Conservation (phyloP, 2,113 vertebrate genomes). For the Emydocephalus ijimae region DNA sequence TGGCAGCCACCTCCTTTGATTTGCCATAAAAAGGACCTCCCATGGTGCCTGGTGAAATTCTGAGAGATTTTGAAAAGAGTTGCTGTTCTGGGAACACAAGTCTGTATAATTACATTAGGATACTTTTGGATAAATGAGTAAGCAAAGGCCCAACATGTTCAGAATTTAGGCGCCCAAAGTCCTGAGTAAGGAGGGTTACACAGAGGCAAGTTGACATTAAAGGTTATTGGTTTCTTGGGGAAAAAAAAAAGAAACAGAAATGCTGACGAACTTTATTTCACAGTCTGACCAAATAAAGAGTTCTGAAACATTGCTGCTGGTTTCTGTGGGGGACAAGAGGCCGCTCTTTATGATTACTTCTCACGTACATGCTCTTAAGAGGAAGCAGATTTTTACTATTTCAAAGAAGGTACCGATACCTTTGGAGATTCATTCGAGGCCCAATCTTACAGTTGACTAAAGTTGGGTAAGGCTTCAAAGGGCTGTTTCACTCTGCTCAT, state of each 20-base stretch:
- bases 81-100: not conserved
- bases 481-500: not conserved
- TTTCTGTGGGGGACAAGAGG: not conserved
- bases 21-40: conserved; percentile 55
- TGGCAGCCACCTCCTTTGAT: conserved; percentile 41
- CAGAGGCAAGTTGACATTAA: not conserved
- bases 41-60: conserved; percentile 45
- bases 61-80: conserved; percentile 28
- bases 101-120: conserved; percentile 5
- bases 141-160: not conserved
- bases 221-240: conserved; percentile 2
- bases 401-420: too few species aligned
- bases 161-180: not conserved
- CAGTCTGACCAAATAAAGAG: not conserved
- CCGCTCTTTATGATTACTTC: not conserved
- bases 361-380: not conserved
- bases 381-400: not conserved
- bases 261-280: conserved; percentile 28
- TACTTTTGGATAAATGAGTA: not conserved
- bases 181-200: conserved; percentile 1
- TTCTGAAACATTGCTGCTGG: not conserved
- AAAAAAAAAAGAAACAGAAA: conserved; percentile 3
- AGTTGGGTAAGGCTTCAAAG: not conserved
- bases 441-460: not conserved
- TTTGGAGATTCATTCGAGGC: not conserved